Base-by-base conservation (phyloP, 2,888 invertebrate genomes). In the Lithosia quadra region DNA sequence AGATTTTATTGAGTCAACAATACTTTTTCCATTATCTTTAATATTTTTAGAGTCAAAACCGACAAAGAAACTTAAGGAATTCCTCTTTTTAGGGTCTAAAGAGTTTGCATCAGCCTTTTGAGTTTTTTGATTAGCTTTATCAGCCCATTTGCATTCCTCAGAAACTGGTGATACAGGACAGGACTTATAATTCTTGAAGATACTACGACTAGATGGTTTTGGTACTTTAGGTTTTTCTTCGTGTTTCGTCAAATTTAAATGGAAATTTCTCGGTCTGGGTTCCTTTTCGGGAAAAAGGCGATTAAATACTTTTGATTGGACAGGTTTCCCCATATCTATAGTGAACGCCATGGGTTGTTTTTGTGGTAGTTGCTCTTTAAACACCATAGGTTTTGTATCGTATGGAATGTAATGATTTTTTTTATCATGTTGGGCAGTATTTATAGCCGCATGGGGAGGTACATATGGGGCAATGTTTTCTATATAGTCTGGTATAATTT, bases 81-180 rank as follows among this genome's bases (percentile, higher is more conserved):
- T 95, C 33, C 96, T 89, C 75, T 96, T 96, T 77, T 88, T 95
- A 65, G 90, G 92, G 85, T 90, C 95, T 55, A 90, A 87, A 3
- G 94, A 92, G 72, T 93, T 95, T 0, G 93, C 91, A 79, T 77
- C 90, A 22, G 74, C 74, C 67, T 82, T 87, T 33, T 83, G 79
- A 15, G 69, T 74, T 2, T 81, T 85, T 57, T 88, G 83, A 67
- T 78, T 87, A 8, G 77, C 91, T 82, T 94, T 93, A 69, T 95
- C 95, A 1, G 94, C 91, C 96, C 96, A 96, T 85, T 96, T 96
- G 53, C 97, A 95, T 84, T 98, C 97, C 84, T 98, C 98, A 65
- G 97, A 97, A 0, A 98, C 97, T 0, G 98, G 98, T 0, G 97
- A 97, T 0, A 98, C 97, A 0, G 98, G 98, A 77, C 98, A 96